These are phyloP conservation scores for Tragelaphus oryx DNA, from an alignment of 2,797 vertebrate species.

Conservation along the genomic window DNA sequence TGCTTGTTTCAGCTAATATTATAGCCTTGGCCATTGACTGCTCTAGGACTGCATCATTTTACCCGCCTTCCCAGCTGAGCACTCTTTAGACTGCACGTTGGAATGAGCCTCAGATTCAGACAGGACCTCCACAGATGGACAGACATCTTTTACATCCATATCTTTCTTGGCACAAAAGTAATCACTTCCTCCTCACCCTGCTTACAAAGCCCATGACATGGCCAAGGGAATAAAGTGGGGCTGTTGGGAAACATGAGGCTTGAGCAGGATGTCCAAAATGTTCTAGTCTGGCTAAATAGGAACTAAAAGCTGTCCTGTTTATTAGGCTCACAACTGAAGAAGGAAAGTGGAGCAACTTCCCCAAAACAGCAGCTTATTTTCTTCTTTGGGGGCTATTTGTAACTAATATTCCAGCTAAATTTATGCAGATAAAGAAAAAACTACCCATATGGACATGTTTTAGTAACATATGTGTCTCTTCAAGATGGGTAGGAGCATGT, in stretches of 20 bases:
- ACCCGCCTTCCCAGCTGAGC: background rate
- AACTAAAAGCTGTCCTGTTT: background rate
- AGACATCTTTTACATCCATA: background rate
- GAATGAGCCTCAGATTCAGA: background rate
- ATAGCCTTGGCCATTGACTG: background rate
- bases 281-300: background rate
- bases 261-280: background rate
- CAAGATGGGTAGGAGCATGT: background rate
- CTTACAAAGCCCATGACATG: background rate
- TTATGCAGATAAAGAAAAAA: background rate
- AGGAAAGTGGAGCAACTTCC: background rate
- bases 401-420: conserved; percentile 16
- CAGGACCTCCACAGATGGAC: background rate
- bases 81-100: background rate
- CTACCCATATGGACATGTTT: background rate
- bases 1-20: background rate
- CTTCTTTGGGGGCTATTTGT: background rate
- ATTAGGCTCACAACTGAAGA: background rate
- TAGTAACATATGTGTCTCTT: background rate
- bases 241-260: background rate
- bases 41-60: background rate
- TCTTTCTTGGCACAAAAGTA: background rate
- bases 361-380: background rate
- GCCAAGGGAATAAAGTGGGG: background rate
- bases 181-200: background rate